Base-by-base conservation (phyloP, 2,888 invertebrate genomes). In the Agrypnus murinus region DNA sequence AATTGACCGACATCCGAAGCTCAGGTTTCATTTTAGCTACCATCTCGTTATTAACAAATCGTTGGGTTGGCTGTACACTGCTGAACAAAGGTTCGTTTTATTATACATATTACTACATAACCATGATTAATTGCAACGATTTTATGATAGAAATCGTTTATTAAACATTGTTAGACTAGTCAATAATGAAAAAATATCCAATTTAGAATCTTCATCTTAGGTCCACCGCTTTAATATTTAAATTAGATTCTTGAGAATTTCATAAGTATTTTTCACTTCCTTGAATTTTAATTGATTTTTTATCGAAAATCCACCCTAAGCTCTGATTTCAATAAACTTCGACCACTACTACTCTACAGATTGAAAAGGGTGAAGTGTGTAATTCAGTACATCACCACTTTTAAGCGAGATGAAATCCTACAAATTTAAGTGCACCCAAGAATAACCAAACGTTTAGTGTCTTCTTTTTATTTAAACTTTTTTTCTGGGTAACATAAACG, bases 241-340 rank as follows among this genome's bases (percentile, higher is more conserved):
- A 25, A 25, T 25, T 25, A 25, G 25, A 25, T 25, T 25, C 25
- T 25, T 25, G 5, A 25, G 25, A 25, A 25, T 25, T 25, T 25
- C 25, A 5, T 25, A 25, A 25, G 25, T 25, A 25, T 25, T 43
- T 43, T 43, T 10, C 4, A 40, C 10, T 43, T 43, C 43, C 9
- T 15, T 25, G 48, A 25, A 25, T 14, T 5, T 12, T 50, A 50
- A 32, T 50, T 50, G 50, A 50, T 50, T 50, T 50, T 48, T 50
- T 31, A 31, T 50, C 7, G 31, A 50, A 50, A 50, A 12, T 32
- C 25, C n/a, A 12, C 12, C 50, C 10, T n/a, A 19, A 12, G 31
- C 12, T 32, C 12, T 12, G 32, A 50, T 50, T 50, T 50, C 31
- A 31, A 50, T 50, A 31, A 12, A 50, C 10, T 50, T 19, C 50